Evolutionary conservation across 1,140 invertebrate genomes (phyloP).

Genomic region (Diprion similis): DNA sequence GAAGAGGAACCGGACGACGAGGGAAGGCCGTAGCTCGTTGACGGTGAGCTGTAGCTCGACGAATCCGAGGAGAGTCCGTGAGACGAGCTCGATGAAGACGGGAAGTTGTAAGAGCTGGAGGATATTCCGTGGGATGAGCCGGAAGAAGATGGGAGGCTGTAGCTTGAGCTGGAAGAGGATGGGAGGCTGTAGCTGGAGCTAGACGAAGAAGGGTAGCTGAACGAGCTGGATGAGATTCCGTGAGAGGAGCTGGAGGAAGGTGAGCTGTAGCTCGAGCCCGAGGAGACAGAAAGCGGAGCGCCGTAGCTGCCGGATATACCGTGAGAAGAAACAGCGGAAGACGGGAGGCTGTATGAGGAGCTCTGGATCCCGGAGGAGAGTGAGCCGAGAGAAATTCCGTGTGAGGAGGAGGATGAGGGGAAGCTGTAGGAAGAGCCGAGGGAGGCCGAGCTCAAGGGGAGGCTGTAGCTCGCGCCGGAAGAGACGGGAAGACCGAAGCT

Average conservation of each 20-base stretch:
- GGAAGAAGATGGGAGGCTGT: constrained; percentile 29
- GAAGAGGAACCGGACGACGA: background rate
- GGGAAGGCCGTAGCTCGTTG: background rate
- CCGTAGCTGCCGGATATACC: constrained; percentile 11
- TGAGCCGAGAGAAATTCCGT: constrained; percentile 22
- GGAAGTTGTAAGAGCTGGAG: background rate
- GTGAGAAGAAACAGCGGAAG: constrained; percentile 8
- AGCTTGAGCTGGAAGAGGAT: constrained; percentile 30
- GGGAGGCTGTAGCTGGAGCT: constrained; percentile 20
- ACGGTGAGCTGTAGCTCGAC: background rate
- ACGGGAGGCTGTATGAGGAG: constrained; percentile 23
- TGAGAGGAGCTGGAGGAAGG: constrained; percentile 37
- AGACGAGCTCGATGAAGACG: constrained; percentile 25
- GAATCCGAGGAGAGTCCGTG: constrained; percentile 30
- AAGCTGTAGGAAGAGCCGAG: constrained; percentile 24
- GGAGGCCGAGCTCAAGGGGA: constrained; percentile 15
- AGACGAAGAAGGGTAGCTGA: constrained; percentile 30
- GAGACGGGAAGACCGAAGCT: background rate
- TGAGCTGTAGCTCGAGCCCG: constrained; percentile 28
- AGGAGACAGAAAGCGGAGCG: constrained; percentile 6
- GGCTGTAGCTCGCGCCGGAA: background rate
- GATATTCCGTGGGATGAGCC: constrained; percentile 33
- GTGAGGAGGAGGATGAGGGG: constrained; percentile 13
- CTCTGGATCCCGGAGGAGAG: constrained; percentile 21
- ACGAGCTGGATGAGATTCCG: constrained; percentile 29